A percentile compares a stretch with the other conserved stretches of the same genome.
These are phyloP conservation scores for Aplodontia rufa DNA, from an alignment of 2,113 vertebrate species.

Conservation along the genomic window DNA sequence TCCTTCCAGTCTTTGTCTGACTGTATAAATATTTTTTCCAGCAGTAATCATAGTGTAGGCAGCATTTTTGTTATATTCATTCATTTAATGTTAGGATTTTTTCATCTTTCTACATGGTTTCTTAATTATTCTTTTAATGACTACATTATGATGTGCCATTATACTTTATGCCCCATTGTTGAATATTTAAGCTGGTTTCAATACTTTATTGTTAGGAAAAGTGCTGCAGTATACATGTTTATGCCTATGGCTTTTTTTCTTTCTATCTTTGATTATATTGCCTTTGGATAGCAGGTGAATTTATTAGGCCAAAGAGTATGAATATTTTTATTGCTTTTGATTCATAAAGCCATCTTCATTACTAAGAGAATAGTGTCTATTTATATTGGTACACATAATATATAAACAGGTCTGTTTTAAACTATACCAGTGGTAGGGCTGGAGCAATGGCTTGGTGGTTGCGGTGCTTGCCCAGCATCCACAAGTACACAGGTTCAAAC, in stretches of 20 bases:
- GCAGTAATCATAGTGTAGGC: neutral
- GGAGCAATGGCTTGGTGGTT: too few species aligned
- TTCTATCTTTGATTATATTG: conserved; percentile 27
- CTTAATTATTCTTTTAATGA: conserved; percentile 58
- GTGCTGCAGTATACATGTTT: neutral
- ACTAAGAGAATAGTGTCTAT: neutral
- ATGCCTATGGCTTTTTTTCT: neutral
- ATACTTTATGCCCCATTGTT: conserved; percentile 40
- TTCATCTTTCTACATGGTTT: neutral
- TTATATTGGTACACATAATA: neutral
- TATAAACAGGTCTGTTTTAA: conserved; percentile 23
- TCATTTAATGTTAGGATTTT: conserved; percentile 41
- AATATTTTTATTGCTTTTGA: conserved; percentile 28
- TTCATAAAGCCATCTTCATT: conserved; percentile 39
- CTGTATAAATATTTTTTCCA: conserved; percentile 34
- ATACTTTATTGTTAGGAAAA: conserved; percentile 28
- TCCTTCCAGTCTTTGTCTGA: conserved; percentile 57
- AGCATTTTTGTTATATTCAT: neutral
- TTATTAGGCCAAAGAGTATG: neutral
- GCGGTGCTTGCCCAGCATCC: too few species aligned
- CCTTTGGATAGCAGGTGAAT: conserved; percentile 15
- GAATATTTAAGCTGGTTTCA: conserved; percentile 54
- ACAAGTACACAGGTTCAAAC: too few species aligned
- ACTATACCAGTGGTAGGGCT: neutral
- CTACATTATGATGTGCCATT: conserved; percentile 3